These are phyloP conservation scores for Scarus forsteni DNA, from an alignment of 2,797 vertebrate genomes.

Conservation along the genomic window DNA sequence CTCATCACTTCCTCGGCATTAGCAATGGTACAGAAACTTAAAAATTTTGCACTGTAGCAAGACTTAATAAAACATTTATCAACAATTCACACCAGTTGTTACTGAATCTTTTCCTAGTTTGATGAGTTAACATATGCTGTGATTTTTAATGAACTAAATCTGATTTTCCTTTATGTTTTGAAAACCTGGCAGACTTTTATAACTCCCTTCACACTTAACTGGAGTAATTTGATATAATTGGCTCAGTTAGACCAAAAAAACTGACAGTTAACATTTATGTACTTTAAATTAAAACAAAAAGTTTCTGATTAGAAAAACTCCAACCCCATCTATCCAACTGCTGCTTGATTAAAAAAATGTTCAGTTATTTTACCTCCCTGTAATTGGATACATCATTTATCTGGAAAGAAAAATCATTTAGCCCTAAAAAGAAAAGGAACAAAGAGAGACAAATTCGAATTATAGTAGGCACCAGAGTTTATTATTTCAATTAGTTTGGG, in stretches of 20 bases:
- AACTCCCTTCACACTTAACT: too few relatives aligned
- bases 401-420: not conserved
- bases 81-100: too few relatives aligned
- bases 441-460: not conserved
- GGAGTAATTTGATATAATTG: not conserved
- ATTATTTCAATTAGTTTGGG: constrained; percentile 4
- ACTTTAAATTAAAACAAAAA: too few relatives aligned
- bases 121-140: too few relatives aligned
- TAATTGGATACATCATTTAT: not conserved
- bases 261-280: not conserved
- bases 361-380: not conserved
- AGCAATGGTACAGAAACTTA: too few relatives aligned
- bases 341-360: not conserved
- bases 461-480: not conserved
- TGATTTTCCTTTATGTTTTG: too few relatives aligned
- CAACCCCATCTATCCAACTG: not conserved
- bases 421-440: not conserved
- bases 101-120: too few relatives aligned
- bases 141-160: too few relatives aligned
- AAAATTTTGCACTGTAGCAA: too few relatives aligned
- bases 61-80: too few relatives aligned
- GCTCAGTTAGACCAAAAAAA: not conserved
- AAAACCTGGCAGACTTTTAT: too few relatives aligned
- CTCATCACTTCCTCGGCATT: too few relatives aligned
- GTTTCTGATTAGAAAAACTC: not conserved